Conservation (phyloP, 2,888 invertebrate species). For the Steinernema hermaphroditum region DNA sequence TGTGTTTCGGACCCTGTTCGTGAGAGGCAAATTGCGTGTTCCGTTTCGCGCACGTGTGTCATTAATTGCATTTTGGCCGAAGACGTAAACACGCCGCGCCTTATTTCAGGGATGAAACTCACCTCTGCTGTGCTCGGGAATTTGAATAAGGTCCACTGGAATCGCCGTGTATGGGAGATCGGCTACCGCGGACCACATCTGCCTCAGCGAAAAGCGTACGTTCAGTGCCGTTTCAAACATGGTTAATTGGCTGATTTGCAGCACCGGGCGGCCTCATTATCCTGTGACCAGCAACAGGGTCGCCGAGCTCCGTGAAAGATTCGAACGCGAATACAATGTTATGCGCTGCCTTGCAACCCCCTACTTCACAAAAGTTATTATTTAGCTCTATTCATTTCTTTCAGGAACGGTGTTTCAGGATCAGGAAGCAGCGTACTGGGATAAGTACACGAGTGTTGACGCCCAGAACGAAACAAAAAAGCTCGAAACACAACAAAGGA, state of each 20-base stretch:
- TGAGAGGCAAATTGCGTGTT: too few species aligned
- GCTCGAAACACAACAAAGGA: conserved; percentile 37
- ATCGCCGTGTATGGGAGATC: conserved; percentile 63
- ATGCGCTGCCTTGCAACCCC: conserved; percentile 62
- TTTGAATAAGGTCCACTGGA: conserved; percentile 60
- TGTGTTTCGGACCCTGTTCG: too few species aligned
- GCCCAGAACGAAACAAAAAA: conserved; percentile 30
- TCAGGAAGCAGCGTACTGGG: conserved; percentile 43
- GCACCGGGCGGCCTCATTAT: conserved; percentile 59
- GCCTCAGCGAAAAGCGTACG: conserved; percentile 60
- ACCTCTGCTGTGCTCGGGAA: conserved; percentile 45
- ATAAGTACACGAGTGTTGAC: conserved; percentile 38
- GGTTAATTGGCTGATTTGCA: conserved; percentile 39
- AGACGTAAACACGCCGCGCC: too few species aligned
- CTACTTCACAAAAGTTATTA: conserved; percentile 55
- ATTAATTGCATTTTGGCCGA: too few species aligned
- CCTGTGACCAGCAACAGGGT: conserved; percentile 50
- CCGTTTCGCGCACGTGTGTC: too few species aligned
- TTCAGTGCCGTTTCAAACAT: conserved; percentile 22
- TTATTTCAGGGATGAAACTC: conserved; percentile 42
- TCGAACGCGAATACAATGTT: conserved; percentile 58
- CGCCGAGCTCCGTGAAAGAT: conserved; percentile 46
- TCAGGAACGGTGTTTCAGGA: conserved; percentile 40
- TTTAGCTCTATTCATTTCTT: not conserved
- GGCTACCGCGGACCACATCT: conserved; percentile 61